Evolutionary conservation across 2,113 vertebrate species (phyloP).

Genomic region (Sterna hirundo): DNA sequence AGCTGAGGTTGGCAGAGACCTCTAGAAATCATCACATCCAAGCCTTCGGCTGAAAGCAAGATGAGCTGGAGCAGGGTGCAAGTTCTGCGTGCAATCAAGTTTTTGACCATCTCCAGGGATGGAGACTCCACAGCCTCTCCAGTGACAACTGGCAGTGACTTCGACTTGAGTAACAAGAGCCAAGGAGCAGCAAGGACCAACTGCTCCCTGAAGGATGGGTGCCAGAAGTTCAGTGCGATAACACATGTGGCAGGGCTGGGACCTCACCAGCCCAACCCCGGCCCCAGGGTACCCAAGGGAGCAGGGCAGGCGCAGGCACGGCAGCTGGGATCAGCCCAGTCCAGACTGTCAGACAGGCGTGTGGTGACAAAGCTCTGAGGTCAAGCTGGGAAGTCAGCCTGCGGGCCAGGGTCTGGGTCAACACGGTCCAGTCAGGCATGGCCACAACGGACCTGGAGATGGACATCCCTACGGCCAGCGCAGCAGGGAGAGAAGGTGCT

Average conservation of each 20-base stretch:
- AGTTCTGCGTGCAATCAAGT: background rate
- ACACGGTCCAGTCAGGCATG: background rate
- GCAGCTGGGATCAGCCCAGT: background rate
- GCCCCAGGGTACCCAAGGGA: rapidly evolving
- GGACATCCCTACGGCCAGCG: background rate
- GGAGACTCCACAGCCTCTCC: background rate
- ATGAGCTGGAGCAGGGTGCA: background rate
- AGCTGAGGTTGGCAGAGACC: background rate
- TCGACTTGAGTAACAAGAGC: background rate
- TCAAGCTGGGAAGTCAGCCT: background rate
- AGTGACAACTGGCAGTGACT: background rate
- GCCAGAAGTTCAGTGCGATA: background rate
- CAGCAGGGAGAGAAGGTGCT: rapidly evolving
- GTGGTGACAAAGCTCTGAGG: background rate
- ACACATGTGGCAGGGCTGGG: background rate
- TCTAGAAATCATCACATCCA: rapidly evolving
- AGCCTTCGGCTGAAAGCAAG: background rate
- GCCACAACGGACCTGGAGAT: background rate
- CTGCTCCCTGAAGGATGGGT: background rate
- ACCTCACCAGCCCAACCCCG: background rate
- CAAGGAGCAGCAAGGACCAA: rapidly evolving
- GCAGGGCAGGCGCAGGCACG: rapidly evolving
- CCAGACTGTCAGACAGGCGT: rapidly evolving
- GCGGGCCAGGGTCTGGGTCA: too few relatives aligned
- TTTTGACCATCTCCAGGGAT: background rate